Conservation (phyloP, 2,797 vertebrate genomes). For the Megalops cyprinoides region DNA sequence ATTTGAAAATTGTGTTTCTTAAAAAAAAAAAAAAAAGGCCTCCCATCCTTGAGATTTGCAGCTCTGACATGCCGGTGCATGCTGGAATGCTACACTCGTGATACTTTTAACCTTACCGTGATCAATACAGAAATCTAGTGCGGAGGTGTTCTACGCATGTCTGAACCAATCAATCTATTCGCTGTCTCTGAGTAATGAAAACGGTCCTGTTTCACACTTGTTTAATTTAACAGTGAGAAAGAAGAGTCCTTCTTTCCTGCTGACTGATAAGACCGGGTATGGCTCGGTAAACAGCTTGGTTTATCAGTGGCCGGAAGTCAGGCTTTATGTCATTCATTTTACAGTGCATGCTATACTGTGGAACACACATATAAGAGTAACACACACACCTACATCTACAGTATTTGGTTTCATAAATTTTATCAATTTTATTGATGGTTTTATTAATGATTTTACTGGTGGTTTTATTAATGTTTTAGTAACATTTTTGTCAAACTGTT, state of each 20-base stretch:
- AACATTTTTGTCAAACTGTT: not conserved
- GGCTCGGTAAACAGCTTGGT: not conserved
- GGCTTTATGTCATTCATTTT: not conserved
- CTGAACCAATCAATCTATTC: not conserved
- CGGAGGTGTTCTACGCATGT: not conserved
- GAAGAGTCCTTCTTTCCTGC: not conserved
- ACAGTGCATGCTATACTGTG: not conserved
- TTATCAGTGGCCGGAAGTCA: not conserved
- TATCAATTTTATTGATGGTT: too few species aligned
- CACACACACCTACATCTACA: not conserved
- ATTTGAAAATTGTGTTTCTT: not conserved
- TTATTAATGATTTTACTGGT: not conserved
- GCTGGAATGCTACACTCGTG: not conserved
- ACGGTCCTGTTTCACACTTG: not conserved
- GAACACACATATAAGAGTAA: not conserved
- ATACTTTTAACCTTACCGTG: not conserved
- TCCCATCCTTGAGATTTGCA: not conserved
- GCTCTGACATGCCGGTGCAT: not conserved
- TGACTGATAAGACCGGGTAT: not conserved
- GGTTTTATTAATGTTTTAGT: not conserved
- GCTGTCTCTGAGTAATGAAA: not conserved
- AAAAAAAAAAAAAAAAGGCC: not conserved
- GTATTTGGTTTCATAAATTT: not conserved
- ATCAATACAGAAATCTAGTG: not conserved
- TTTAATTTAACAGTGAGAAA: not conserved